phyloP scores from a whole-genome alignment of 1,140 invertebrate species.

The Drosophila repletoides region DNA sequence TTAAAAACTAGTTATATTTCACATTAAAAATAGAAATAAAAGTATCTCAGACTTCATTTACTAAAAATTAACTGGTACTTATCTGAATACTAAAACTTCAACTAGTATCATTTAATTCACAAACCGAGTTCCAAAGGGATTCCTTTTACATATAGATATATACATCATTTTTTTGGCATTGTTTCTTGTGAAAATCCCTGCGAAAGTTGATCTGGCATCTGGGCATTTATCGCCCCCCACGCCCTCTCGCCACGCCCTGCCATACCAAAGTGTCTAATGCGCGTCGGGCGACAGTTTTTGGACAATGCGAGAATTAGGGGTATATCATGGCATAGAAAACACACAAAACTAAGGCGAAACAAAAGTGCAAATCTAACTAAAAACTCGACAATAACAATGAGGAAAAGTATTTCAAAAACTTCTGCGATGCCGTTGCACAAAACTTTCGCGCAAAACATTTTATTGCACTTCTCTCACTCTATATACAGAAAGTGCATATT shows the following conservation, averaged over 20 bases:
- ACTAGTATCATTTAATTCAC: too few species aligned
- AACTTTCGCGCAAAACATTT: conserved; percentile 75
- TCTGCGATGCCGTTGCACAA: conserved; percentile 49
- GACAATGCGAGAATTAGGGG: conserved; percentile 18
- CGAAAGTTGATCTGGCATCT: conserved; percentile 55
- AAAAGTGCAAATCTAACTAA: conserved; percentile 67
- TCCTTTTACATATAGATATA: conserved; percentile 2
- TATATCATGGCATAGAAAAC: conserved; percentile 45
- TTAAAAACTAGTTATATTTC: too few species aligned
- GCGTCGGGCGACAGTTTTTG: conserved; percentile 53
- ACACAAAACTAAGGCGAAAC: conserved; percentile 27
- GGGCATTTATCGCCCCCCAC: conserved; percentile 63
- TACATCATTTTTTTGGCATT: too few species aligned
- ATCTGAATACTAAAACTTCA: too few species aligned
- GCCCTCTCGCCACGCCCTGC: too few species aligned
- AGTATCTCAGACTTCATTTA: too few species aligned
- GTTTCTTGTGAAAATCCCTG: conserved; percentile 26
- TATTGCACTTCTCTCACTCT: conserved; percentile 79
- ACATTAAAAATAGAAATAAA: too few species aligned
- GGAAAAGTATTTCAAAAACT: conserved; percentile 66
- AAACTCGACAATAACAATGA: conserved; percentile 58
- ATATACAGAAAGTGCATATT: conserved; percentile 60
- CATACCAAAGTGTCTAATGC: conserved; percentile 53
- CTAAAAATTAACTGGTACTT: too few species aligned
- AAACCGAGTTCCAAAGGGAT: too few species aligned